phyloP scores from a whole-genome alignment of 2,888 invertebrate genomes.

The Dasysyrphus albostriatus region DNA sequence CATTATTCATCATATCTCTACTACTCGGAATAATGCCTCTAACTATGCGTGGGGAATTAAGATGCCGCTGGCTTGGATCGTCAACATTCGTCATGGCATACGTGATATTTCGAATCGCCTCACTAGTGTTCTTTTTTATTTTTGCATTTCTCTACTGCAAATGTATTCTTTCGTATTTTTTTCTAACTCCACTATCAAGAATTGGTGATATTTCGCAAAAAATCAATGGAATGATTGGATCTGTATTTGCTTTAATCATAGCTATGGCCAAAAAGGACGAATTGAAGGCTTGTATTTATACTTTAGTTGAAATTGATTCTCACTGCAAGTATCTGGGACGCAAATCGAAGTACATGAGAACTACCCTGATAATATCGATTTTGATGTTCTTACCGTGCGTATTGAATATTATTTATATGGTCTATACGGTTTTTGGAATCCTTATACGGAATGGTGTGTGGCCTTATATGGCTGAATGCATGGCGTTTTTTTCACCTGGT shows the following conservation, averaged over 20 bases:
- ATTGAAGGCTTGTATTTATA: constrained; percentile 60
- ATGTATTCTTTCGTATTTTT: constrained; percentile 78
- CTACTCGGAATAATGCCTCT: constrained; percentile 49
- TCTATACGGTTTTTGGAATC: constrained; percentile 51
- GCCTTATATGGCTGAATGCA: constrained; percentile 40
- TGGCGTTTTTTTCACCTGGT: constrained; percentile 49
- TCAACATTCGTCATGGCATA: neutral
- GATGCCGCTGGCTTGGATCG: constrained; percentile 41
- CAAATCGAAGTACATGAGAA: constrained; percentile 21
- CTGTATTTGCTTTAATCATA: constrained; percentile 75
- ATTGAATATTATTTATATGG: constrained; percentile 3
- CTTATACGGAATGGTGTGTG: constrained; percentile 38
- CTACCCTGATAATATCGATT: constrained; percentile 1
- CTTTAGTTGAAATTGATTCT: constrained; percentile 36
- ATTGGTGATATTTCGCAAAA: constrained; percentile 79
- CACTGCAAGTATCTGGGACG: constrained; percentile 32
- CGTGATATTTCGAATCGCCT: constrained; percentile 75
- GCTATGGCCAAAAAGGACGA: constrained; percentile 73
- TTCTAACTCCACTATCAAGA: constrained; percentile 77
- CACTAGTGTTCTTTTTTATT: constrained; percentile 74
- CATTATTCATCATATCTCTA: constrained; percentile 43
- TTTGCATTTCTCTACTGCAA: constrained; percentile 71
- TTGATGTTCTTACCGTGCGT: constrained; percentile 34
- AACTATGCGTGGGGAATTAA: constrained; percentile 8
- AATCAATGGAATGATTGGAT: constrained; percentile 78